Percentiles rank a stretch among this genome's conserved stretches.
Evolutionary conservation across 2,113 vertebrate species (phyloP).

Genomic region (Phylloscopus whistleri): DNA sequence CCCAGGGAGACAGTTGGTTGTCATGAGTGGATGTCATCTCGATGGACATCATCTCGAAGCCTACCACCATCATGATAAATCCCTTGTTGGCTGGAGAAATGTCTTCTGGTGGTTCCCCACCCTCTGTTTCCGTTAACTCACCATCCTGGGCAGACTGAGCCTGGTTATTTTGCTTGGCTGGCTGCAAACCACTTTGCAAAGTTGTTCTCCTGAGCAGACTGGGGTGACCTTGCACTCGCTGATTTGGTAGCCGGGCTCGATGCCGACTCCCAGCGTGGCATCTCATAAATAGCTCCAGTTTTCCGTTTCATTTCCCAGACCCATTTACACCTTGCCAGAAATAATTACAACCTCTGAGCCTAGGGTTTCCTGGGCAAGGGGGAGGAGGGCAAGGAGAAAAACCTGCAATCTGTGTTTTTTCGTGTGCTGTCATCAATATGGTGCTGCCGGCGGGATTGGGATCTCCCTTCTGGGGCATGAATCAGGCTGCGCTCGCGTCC

Average conservation of each 20-base stretch:
- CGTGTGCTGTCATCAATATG: accelerated
- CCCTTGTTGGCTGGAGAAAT: neutral
- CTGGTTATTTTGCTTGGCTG: neutral
- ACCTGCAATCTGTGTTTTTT: neutral
- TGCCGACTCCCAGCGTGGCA: neutral
- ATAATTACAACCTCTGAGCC: slow-evolving; percentile 30
- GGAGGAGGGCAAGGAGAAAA: neutral
- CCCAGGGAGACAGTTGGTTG: neutral
- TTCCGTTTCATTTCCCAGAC: neutral
- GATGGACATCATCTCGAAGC: accelerated
- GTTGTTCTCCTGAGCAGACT: neutral
- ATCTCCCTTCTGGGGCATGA: neutral
- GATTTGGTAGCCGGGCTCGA: neutral
- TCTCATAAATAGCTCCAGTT: neutral
- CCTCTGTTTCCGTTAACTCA: neutral
- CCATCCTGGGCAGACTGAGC: neutral
- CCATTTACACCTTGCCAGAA: slow-evolving; percentile 30
- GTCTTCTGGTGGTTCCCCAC: neutral
- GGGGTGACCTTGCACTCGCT: neutral
- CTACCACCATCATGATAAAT: neutral
- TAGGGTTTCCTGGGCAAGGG: neutral
- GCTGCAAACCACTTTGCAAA: neutral
- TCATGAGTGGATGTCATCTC: neutral
- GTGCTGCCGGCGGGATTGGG: neutral
- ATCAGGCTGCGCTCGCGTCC: neutral